These are phyloP conservation scores for Orchesella flavescens DNA, from an alignment of 2,888 invertebrate species.

Conservation along the genomic window DNA sequence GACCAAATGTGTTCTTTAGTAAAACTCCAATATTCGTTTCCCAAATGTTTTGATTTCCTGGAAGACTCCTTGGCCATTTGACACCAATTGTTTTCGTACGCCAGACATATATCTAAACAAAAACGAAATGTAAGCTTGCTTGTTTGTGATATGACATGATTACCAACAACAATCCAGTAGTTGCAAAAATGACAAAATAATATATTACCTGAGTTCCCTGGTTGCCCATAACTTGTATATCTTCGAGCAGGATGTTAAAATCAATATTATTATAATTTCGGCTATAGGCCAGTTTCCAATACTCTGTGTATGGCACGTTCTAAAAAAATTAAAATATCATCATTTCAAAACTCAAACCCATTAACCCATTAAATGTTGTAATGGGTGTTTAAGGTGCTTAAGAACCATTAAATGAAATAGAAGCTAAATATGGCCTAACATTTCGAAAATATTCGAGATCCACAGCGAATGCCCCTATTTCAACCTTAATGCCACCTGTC, in stretches of 20 bases:
- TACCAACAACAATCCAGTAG: no score
- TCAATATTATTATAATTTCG: background rate
- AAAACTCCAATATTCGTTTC: slow-evolving; percentile 7
- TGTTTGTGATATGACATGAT: no score
- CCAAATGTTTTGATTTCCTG: background rate
- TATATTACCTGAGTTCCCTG: slow-evolving; percentile 11
- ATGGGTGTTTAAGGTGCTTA: background rate
- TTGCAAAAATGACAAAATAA: no score
- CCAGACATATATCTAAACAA: slow-evolving; percentile 32
- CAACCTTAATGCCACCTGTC: slow-evolving; percentile 18
- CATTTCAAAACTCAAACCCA: no score
- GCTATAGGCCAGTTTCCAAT: slow-evolving; percentile 18
- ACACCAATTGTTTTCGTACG: background rate
- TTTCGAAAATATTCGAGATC: slow-evolving; percentile 43
- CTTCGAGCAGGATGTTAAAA: background rate
- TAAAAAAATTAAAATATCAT: background rate
- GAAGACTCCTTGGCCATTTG: slow-evolving; percentile 6
- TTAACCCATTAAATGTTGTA: background rate
- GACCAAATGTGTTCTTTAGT: slow-evolving; percentile 6
- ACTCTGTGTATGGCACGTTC: slow-evolving; percentile 3
- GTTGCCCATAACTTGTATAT: slow-evolving; percentile 9
- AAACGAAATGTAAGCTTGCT: slow-evolving; percentile 1
- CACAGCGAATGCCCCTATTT: slow-evolving; percentile 45
- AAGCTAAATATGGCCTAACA: slow-evolving; percentile 24
- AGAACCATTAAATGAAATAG: background rate